These are phyloP conservation scores for Allophyes oxyacanthae DNA, from an alignment of 2,888 invertebrate species.

Conservation along the genomic window DNA sequence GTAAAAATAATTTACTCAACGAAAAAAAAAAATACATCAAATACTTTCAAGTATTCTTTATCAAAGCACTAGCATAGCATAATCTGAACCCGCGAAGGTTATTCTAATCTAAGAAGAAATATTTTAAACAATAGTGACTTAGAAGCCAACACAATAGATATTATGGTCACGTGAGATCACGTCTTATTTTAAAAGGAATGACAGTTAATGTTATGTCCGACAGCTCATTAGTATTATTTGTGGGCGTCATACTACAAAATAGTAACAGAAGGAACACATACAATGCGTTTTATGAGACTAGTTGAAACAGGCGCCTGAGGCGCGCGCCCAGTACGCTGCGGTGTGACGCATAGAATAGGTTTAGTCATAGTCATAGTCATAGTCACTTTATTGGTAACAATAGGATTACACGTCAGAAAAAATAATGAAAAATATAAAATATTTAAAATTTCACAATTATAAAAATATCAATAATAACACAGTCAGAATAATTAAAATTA, in stretches of 20 bases:
- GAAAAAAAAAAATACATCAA: no score
- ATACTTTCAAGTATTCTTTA: not conserved
- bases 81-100: slow-evolving; percentile 23
- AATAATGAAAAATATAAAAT: no score
- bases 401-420: no score
- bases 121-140: slow-evolving; percentile 22
- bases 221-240: slow-evolving; percentile 9
- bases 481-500: no score
- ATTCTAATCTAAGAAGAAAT: slow-evolving; percentile 9
- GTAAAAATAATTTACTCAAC: no score
- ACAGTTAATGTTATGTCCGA: slow-evolving; percentile 8
- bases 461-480: no score
- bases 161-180: slow-evolving; percentile 39
- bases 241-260: not conserved
- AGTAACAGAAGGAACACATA: slow-evolving; percentile 3
- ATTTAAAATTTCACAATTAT: no score
- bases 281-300: not conserved
- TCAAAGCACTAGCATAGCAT: slow-evolving; percentile 1
- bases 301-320: no score
- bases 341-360: no score
- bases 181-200: slow-evolving; percentile 9
- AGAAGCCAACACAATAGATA: slow-evolving; percentile 38
- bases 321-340: no score
- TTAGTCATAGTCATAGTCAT: no score
- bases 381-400: no score